Conservation (phyloP, 2,113 vertebrate genomes). For the Myotis brandtii region DNA sequence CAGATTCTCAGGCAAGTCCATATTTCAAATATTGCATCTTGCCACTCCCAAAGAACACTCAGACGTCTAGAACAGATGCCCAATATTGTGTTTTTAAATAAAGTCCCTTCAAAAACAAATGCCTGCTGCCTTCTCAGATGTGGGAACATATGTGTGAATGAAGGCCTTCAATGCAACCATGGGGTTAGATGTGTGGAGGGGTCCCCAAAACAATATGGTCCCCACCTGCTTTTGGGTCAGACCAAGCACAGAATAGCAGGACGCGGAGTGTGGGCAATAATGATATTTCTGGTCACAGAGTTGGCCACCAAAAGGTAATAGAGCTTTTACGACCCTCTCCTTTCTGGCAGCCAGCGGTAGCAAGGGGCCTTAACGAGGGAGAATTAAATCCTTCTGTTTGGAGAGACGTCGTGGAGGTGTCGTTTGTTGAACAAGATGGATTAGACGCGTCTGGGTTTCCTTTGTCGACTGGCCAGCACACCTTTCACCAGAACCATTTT, state of each 20-base stretch:
- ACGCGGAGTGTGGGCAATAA: background rate
- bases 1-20: background rate
- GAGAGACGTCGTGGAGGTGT: slow-evolving; percentile 46
- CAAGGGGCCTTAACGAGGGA: background rate
- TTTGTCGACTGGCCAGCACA: slow-evolving; percentile 47
- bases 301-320: background rate
- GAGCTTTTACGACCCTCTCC: background rate
- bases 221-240: background rate
- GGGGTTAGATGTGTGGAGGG: background rate
- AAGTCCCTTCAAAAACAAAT: background rate
- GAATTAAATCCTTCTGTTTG: slow-evolving; percentile 30
- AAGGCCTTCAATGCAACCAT: too few species aligned
- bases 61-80: background rate
- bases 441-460: slow-evolving; percentile 64
- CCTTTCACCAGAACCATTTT: slow-evolving; percentile 66
- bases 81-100: slow-evolving; percentile 25
- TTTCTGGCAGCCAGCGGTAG: background rate
- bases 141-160: too few species aligned
- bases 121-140: background rate
- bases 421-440: slow-evolving; percentile 73
- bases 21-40: background rate
- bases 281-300: background rate
- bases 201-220: too few species aligned
- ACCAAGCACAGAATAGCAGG: background rate
- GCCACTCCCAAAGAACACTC: background rate